Conservation (phyloP, 1,140 invertebrate genomes). For the Cyrtorhinus lividipennis region DNA sequence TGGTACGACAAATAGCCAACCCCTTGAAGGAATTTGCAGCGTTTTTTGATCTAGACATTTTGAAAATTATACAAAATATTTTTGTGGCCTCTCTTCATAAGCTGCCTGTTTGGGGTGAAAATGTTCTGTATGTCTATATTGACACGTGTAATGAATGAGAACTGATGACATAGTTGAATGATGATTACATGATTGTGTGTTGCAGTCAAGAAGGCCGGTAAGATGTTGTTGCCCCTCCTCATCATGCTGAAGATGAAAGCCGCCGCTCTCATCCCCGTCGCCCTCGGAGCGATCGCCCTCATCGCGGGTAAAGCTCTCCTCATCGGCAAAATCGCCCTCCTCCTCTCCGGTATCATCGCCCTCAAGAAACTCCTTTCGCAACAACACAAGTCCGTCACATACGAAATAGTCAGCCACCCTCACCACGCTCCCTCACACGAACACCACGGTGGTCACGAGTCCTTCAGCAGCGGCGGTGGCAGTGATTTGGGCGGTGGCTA, state of each 20-base stretch:
- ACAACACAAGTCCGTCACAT: conserved; percentile 66
- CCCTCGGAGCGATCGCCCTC: conserved; percentile 60
- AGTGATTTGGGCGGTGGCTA: conserved; percentile 18
- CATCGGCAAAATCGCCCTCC: conserved; percentile 66
- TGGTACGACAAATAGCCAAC: too few relatives aligned
- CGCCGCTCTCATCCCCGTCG: conserved; percentile 56
- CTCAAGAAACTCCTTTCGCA: conserved; percentile 56
- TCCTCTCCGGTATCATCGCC: conserved; percentile 64
- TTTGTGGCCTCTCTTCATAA: too few relatives aligned
- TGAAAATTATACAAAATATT: too few relatives aligned
- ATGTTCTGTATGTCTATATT: too few relatives aligned
- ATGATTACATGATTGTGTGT: too few relatives aligned
- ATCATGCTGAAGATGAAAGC: conserved; percentile 59
- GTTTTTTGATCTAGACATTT: too few relatives aligned
- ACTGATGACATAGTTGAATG: too few relatives aligned
- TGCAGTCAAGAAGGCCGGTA: conserved; percentile 50
- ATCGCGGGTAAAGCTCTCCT: conserved; percentile 71
- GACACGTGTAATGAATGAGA: too few relatives aligned
- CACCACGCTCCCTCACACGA: conserved; percentile 50
- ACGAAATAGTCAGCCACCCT: conserved; percentile 68
- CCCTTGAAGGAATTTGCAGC: too few relatives aligned
- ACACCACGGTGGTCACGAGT: conserved; percentile 35
- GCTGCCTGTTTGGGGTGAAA: too few relatives aligned
- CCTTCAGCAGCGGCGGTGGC: conserved; percentile 30
- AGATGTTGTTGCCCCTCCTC: conserved; percentile 59